Base-by-base conservation (phyloP, 2,888 invertebrate genomes). In the Microplitis deprimator region DNA sequence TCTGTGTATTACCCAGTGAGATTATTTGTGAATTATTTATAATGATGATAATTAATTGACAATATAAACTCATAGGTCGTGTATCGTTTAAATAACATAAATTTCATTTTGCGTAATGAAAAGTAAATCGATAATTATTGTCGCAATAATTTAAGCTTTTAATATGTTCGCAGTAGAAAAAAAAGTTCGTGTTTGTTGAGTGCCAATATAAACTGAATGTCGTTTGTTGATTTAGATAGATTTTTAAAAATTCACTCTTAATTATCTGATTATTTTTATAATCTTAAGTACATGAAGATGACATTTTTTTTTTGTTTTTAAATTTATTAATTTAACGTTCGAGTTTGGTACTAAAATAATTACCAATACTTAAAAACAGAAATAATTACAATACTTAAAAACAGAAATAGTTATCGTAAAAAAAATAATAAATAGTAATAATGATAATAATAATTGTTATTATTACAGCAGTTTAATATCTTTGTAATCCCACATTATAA, bases 1-100 rank as follows among this genome's bases (percentile, higher is more conserved):
- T 39, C 29, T 38, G 40, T 41, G 68, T 68, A 67, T 38, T 67
- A 68, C 17, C n/a, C 38, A 60, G n/a, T 70, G 60, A 70, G 60
- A 70, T 60, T 70, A 70, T 70, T 70, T 29, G 59, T 59, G 7
- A 70, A 70, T 17, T 40, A 69, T 40, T 41, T 41, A n/a, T 40
- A 17, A 16, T 50, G 13, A 50, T 50, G 6, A 62, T 17, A 20
- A 16, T 64, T 64, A 17, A 64, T 64, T 17, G 3, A 64, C 8
- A 64, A 64, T 20, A n/a, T 20, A 64, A 64, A 20, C 17, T 64
- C 7, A 50, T 50, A 50, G 50, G 13, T 4, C 8, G 13, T 50
- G 50, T 50, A 50, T 13, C 5, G 13, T 50, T 50, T 13, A 50
- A 50, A 50, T 8, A 64, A 64, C 16, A n/a, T n/a, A 20, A 17